Conservation (phyloP, 2,888 invertebrate genomes). For the Flexamia atlantica region DNA sequence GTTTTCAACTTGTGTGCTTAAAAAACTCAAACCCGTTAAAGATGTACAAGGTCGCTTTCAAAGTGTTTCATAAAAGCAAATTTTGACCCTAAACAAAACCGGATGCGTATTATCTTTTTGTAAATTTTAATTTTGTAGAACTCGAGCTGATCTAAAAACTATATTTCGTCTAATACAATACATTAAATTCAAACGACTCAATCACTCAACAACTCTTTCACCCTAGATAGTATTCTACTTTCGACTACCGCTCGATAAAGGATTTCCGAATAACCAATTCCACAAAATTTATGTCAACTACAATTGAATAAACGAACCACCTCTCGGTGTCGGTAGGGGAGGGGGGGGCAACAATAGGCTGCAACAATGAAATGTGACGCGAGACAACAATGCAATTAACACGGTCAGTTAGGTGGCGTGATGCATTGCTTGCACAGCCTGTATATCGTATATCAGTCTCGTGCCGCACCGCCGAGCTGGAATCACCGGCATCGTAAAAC, state of each 20-base stretch:
- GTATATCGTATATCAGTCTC: conserved; percentile 19
- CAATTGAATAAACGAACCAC: conserved; percentile 39
- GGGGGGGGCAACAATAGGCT: conserved; percentile 22
- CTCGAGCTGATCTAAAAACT: too few relatives aligned
- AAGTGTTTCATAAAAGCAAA: too few relatives aligned
- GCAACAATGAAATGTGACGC: conserved; percentile 45
- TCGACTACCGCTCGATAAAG: not conserved
- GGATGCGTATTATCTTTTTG: too few relatives aligned
- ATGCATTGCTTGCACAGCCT: conserved; percentile 19
- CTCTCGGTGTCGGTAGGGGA: conserved; percentile 16
- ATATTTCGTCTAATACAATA: too few relatives aligned
- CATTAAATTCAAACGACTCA: too few relatives aligned
- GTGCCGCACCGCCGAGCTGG: not conserved
- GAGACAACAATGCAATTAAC: conserved; percentile 54
- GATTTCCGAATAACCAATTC: conserved; percentile 23
- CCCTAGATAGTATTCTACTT: not conserved
- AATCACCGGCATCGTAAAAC: not conserved
- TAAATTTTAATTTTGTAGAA: too few relatives aligned
- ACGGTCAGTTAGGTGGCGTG: conserved; percentile 55
- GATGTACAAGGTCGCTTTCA: too few relatives aligned
- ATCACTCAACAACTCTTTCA: too few relatives aligned
- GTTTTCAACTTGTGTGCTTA: too few relatives aligned
- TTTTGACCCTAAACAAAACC: too few relatives aligned
- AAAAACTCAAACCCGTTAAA: too few relatives aligned
- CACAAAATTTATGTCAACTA: conserved; percentile 25